Base-by-base conservation (phyloP, 1,140 invertebrate genomes). In the Macrobrachium rosenbergii region DNA sequence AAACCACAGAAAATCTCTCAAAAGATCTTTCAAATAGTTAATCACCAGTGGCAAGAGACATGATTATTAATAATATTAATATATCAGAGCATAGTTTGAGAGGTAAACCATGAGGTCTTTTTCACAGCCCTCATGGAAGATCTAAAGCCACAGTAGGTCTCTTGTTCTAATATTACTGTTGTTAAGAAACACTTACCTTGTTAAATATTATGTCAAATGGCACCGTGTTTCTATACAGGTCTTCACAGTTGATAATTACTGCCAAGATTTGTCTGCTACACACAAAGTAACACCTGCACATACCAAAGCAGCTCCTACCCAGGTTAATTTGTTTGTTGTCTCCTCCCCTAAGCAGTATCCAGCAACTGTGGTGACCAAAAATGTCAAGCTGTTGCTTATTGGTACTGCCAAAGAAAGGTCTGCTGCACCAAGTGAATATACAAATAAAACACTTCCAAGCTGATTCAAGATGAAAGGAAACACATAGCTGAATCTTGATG, bases 341-440 rank as follows among this genome's bases (percentile, higher is more conserved):
- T 91, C 91, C 84, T 92, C 92, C 77, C 92, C 92, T 12, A 92
- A 83, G 28, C 92, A 64, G 72, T 89, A 90, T 0, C 92, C 92
- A 21, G 91, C 91, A 69, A 92, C 62, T 16, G 91, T 91, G 5
- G 92, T 93, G 79, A 92, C 92, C 11, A 93, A 89, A 80, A 93
- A 92, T 19, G 92, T 92, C 23, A 93, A 89, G 45, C 92, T 92
- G 88, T 92, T 92, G 43, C 92, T 92, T 16, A 93, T 90, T 10
- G 92, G 92, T 17, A 92, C 92, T 64, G 92, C 92, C 52, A 92
- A 84, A 16, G 92, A 92, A 28, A 93, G 87, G 85, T 92, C 92
- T 91, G 90, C 76, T 90, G 90, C 79, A 83, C 86, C 85, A 62
- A 90, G 80, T n/a, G 81, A 62, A 52, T 88, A 86, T 17, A 88